Conservation (phyloP, 2,797 vertebrate species). For the Xerus rutilus region DNA sequence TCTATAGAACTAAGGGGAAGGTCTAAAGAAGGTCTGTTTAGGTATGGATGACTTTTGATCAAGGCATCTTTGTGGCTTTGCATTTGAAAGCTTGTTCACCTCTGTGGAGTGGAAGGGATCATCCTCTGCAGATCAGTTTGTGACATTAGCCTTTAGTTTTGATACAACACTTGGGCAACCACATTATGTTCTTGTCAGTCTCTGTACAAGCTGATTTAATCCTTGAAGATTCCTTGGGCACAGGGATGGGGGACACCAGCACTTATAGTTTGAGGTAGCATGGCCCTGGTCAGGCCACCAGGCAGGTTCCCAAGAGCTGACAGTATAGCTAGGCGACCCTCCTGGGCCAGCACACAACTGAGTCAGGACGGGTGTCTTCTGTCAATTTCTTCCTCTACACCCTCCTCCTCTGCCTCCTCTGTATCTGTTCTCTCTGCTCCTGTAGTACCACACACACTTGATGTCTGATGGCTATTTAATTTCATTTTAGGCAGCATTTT, state of each 20-base stretch:
- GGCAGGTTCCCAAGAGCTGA: background rate
- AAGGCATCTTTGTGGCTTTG: background rate
- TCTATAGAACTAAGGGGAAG: background rate
- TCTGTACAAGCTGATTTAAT: background rate
- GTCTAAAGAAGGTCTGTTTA: no score
- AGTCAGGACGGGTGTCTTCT: background rate
- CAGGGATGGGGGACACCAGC: background rate
- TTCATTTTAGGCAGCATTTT: background rate
- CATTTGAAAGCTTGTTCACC: background rate
- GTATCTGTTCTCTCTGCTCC: background rate
- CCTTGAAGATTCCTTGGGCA: background rate
- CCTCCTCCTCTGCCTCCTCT: background rate
- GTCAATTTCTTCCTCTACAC: accelerated
- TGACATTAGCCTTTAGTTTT: background rate
- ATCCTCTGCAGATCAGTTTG: no score
- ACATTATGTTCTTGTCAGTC: accelerated
- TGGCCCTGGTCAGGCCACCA: accelerated
- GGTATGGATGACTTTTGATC: background rate
- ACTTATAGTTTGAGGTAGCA: background rate
- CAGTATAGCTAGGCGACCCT: accelerated
- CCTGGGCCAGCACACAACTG: accelerated
- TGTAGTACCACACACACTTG: accelerated
- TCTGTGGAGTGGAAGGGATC: background rate
- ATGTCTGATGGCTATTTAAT: background rate
- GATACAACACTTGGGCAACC: background rate